These are phyloP conservation scores for Emydoidea blandingii DNA, from an alignment of 2,797 vertebrate species.

Conservation along the genomic window DNA sequence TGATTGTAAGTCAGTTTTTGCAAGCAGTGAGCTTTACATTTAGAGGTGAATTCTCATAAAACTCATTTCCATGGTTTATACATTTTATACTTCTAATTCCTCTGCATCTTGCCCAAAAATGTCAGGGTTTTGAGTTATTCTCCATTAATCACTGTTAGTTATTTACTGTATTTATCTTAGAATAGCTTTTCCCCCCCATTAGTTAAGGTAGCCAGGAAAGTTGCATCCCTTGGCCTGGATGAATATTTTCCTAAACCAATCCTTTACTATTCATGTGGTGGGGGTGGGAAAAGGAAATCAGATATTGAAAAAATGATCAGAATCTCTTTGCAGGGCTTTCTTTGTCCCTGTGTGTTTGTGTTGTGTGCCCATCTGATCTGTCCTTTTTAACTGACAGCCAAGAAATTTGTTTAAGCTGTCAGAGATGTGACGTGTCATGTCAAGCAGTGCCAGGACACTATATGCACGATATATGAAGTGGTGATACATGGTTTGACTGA, in stretches of 20 bases:
- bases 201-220: background rate
- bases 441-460: background rate
- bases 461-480: background rate
- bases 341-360: background rate
- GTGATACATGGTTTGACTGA: background rate
- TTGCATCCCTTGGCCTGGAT: background rate
- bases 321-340: background rate
- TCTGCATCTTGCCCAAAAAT: background rate
- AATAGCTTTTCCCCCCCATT: background rate
- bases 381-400: background rate
- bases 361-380: background rate
- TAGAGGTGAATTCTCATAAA: background rate
- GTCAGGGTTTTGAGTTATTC: background rate
- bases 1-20: background rate
- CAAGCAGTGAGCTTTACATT: background rate
- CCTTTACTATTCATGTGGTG: background rate
- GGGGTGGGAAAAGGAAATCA: background rate
- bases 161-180: background rate
- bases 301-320: background rate
- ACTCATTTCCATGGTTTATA: background rate
- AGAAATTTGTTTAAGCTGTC: background rate
- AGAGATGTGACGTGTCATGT: background rate
- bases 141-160: background rate
- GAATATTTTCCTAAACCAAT: background rate
- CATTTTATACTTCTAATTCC: background rate